Evolutionary conservation across 92 coral and sea anemone species (phyloP).

Genomic region (Bergia sp.): DNA sequence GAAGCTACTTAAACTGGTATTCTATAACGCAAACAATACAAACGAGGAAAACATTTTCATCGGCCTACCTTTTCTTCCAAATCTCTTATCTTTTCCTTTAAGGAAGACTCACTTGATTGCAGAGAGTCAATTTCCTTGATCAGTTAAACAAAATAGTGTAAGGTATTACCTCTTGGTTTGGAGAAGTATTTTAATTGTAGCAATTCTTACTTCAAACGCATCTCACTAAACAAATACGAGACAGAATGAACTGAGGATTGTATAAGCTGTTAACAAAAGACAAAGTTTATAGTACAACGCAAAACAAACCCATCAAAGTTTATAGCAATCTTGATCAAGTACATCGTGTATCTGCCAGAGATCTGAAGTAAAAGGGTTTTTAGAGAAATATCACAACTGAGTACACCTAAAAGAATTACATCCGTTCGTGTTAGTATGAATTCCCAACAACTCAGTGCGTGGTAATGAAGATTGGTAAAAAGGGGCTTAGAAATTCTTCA

Average conservation of each 20-base stretch:
- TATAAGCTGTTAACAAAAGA: background rate
- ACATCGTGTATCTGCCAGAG: background rate
- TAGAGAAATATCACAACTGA: too few relatives aligned
- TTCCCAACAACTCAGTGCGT: too few relatives aligned
- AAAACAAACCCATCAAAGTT: background rate
- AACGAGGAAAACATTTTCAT: background rate
- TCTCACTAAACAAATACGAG: background rate
- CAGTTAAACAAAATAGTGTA: background rate
- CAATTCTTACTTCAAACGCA: background rate
- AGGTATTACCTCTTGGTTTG: background rate
- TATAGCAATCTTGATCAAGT: background rate
- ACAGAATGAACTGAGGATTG: background rate
- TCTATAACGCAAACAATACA: background rate
- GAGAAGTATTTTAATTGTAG: background rate
- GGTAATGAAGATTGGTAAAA: background rate
- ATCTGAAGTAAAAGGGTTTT: too few relatives aligned
- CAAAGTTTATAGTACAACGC: background rate
- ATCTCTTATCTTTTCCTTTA: slow-evolving; percentile 25
- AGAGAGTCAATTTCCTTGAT: slow-evolving; percentile 28
- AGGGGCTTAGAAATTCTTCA: background rate
- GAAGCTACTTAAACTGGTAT: background rate
- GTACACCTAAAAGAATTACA: too few relatives aligned
- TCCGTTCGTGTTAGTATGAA: too few relatives aligned
- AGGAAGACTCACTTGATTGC: slow-evolving; percentile 17
- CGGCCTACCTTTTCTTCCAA: slow-evolving; percentile 28